Conservation (phyloP, 2,113 vertebrate genomes). For the Lagopus muta region DNA sequence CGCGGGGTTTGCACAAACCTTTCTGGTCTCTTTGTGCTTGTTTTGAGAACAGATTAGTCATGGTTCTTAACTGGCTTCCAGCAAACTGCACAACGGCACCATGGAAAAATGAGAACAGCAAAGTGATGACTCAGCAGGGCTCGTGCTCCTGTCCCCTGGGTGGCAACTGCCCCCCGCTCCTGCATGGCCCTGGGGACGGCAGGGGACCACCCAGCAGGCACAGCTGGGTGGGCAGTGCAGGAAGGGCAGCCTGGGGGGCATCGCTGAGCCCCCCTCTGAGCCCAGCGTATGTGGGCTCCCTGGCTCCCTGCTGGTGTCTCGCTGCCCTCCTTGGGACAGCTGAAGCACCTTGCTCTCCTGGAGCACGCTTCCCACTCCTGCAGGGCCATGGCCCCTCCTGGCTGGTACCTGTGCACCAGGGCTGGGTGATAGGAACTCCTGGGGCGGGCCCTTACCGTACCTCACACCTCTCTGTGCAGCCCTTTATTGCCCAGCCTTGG, state of each 20-base stretch:
- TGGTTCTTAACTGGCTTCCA: slow-evolving; percentile 70
- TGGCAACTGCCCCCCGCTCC: slow-evolving; percentile 10
- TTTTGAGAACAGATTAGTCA: slow-evolving; percentile 76
- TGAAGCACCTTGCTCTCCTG: fast-evolving
- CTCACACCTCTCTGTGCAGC: slow-evolving; percentile 1
- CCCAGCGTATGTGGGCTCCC: fast-evolving
- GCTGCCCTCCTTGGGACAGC: fast-evolving
- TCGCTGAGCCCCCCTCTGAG: not conserved
- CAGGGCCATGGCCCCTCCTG: fast-evolving
- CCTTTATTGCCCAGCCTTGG: slow-evolving; percentile 38
- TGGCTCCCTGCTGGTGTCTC: not conserved
- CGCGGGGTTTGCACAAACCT: slow-evolving; percentile 65
- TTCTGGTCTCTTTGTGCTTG: slow-evolving; percentile 55
- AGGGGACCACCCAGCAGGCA: not conserved
- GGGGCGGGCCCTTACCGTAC: slow-evolving; percentile 30
- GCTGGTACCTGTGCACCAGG: fast-evolving
- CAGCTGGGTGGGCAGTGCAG: fast-evolving
- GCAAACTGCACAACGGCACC: slow-evolving; percentile 64
- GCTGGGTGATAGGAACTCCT: not conserved
- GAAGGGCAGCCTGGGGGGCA: not conserved
- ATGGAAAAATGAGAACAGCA: slow-evolving; percentile 69
- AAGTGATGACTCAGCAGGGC: slow-evolving; percentile 69
- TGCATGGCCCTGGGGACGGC: fast-evolving
- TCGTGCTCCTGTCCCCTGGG: slow-evolving; percentile 1
- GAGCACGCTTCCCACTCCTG: not conserved